A percentile compares a stretch with the other conserved stretches of the same genome.
Conservation (phyloP, 2,797 vertebrate species). For the Microhierax caerulescens region DNA sequence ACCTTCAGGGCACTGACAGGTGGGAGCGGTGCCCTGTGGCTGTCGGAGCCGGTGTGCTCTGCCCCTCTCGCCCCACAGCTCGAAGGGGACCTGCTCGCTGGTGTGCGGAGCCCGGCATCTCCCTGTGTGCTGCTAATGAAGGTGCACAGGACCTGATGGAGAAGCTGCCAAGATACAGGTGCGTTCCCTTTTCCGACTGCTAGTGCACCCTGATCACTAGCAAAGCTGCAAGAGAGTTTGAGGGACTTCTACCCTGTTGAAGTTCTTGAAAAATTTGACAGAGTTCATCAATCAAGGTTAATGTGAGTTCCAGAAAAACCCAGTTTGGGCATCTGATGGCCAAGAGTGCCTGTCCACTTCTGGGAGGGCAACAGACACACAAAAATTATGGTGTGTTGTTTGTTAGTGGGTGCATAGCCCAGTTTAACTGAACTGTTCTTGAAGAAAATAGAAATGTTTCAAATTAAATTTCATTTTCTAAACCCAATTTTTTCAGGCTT, state of each 20-base stretch:
- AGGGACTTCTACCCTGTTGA: background rate
- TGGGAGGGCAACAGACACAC: background rate
- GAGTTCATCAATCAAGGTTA: background rate
- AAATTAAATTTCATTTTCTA: background rate
- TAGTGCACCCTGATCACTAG: background rate
- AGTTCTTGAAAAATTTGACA: background rate
- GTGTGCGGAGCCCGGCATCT: background rate
- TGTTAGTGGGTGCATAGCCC: background rate
- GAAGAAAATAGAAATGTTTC: background rate
- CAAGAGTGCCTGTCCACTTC: background rate
- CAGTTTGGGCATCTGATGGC: background rate
- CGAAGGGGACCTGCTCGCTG: background rate
- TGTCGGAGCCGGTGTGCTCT: background rate
- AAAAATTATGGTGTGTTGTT: background rate
- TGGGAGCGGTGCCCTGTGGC: background rate
- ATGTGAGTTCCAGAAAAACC: background rate
- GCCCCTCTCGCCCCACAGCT: background rate
- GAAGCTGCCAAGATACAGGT: background rate
- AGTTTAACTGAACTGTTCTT: background rate
- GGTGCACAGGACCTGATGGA: background rate
- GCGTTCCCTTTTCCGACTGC: background rate
- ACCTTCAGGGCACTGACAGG: background rate
- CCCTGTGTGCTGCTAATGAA: rapidly evolving
- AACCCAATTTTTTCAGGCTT: background rate
- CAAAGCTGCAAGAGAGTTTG: background rate